Evolutionary conservation across 2,888 invertebrate genomes (phyloP).

Genomic region (Parasteatoda lunata): DNA sequence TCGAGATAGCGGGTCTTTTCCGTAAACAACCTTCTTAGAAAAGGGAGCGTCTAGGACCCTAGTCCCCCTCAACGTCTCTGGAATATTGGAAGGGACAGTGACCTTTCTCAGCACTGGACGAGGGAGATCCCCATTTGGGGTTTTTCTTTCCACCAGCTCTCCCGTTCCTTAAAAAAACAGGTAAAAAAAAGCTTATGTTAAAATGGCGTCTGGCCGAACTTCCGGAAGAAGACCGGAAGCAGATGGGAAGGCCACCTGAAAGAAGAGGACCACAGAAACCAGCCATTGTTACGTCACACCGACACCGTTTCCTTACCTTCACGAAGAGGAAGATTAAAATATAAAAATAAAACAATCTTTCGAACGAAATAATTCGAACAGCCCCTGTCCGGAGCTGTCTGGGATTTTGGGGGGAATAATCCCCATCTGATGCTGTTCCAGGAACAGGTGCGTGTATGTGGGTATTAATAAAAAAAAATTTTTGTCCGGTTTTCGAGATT

Average conservation of each 20-base stretch:
- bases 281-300: constrained; percentile 67
- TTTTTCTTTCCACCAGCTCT: constrained; percentile 9
- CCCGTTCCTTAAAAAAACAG: constrained; percentile 3
- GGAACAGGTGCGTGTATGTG: constrained; percentile 54
- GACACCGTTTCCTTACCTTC: constrained; percentile 50
- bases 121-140: constrained; percentile 22
- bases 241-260: constrained; percentile 68
- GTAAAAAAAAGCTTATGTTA: background rate
- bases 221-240: constrained; percentile 68
- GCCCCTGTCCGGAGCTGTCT: constrained; percentile 52
- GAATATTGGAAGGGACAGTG: constrained; percentile 39
- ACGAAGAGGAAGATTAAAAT: constrained; percentile 1
- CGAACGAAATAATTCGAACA: constrained; percentile 59
- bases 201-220: constrained; percentile 66
- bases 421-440: constrained; percentile 21
- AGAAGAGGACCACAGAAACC: constrained; percentile 62
- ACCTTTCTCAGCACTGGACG: constrained; percentile 60
- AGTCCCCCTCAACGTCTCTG: constrained; percentile 14
- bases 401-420: constrained; percentile 39
- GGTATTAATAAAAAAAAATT: constrained; percentile 16
- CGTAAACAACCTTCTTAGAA: constrained; percentile 59
- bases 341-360: constrained; percentile 11
- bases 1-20: constrained; percentile 52
- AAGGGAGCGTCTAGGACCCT: constrained; percentile 10
- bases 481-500: constrained; percentile 55